Base-by-base conservation (phyloP, 2,888 invertebrate genomes). In the Heteropelma amictum region DNA sequence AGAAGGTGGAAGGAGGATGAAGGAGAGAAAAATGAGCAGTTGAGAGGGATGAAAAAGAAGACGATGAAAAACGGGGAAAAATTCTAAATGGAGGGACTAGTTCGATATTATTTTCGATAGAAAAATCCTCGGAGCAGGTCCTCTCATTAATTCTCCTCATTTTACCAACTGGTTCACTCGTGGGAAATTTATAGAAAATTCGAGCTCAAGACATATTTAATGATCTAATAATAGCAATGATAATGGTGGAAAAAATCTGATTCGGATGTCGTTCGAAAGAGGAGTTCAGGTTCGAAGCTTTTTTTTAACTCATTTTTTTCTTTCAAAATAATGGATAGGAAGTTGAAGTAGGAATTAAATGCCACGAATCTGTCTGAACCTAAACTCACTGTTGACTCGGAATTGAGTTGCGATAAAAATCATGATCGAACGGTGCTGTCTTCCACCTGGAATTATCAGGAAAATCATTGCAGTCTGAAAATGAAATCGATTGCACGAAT, bases 71-170 rank as follows among this genome's bases (percentile, higher is more conserved):
- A 53, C 19, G n/a, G n/a, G 4, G 10, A 30, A 5, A 6, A 14
- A 8, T 10, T 33, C 8, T 17, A 30, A 33, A 21, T 33, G 21
- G 21, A 33, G 38, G 8, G 23, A 30, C 12, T 51, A 23, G 60
- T 47, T 49, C 14, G 21, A n/a, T 21, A 54, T n/a, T n/a, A n/a
- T 54, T 54, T 26, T 45, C 28, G n/a, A n/a, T 35, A 23, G 45
- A 30, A 21, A 30, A 30, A 47, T 12, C 45, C 38, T 30, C 45
- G 51, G 47, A 23, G 19, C 28, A 30, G 23, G 7, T n/a, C 1
- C 30, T 33, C 33, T 38, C 60, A 30, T 72, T 54, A 54, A 61
- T 61, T 67, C 58, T 45, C 17, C 61, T 54, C 38, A 7, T 47
- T 28, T 33, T 19, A 49, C 42, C 21, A 49, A 14, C 49, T 7